A percentile compares a stretch with the other conserved stretches of the same genome.
phyloP scores from a whole-genome alignment of 2,113 vertebrate species.

The Gymnocephalus cernua region DNA sequence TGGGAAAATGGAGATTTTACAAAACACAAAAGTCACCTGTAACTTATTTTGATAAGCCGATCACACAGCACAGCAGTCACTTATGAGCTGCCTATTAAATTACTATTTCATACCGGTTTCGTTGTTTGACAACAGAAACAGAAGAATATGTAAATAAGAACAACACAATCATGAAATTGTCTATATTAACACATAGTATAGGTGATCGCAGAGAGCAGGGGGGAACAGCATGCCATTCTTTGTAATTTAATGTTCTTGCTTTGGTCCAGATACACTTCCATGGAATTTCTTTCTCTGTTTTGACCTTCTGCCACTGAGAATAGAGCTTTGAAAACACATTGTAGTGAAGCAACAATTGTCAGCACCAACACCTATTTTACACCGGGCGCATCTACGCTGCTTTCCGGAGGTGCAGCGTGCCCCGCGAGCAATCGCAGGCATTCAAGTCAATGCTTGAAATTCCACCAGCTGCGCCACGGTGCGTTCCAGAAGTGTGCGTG shows the following conservation, averaged over 20 bases:
- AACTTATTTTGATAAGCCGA: background rate
- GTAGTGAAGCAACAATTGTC: background rate
- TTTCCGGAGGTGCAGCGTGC: too few species aligned
- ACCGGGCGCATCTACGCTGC: too few species aligned
- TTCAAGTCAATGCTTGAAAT: too few species aligned
- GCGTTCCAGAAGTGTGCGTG: too few species aligned
- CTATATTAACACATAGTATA: too few species aligned
- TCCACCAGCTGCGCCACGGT: too few species aligned
- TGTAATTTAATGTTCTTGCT: background rate
- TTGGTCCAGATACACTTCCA: background rate
- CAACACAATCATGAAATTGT: too few species aligned
- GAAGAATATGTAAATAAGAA: too few species aligned
- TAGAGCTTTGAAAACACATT: background rate
- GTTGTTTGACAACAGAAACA: too few species aligned
- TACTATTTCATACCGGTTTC: background rate
- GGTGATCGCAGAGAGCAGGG: too few species aligned
- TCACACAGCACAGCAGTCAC: background rate
- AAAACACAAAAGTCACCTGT: background rate
- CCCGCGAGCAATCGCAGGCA: too few species aligned
- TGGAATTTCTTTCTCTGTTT: background rate
- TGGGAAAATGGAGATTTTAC: background rate
- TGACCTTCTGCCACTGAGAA: background rate
- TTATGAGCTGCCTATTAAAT: too few species aligned
- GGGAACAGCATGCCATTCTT: background rate
- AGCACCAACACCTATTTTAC: background rate